Evolutionary conservation across 1,140 invertebrate genomes (phyloP).

Genomic region (Cataglyphis hispanica): DNA sequence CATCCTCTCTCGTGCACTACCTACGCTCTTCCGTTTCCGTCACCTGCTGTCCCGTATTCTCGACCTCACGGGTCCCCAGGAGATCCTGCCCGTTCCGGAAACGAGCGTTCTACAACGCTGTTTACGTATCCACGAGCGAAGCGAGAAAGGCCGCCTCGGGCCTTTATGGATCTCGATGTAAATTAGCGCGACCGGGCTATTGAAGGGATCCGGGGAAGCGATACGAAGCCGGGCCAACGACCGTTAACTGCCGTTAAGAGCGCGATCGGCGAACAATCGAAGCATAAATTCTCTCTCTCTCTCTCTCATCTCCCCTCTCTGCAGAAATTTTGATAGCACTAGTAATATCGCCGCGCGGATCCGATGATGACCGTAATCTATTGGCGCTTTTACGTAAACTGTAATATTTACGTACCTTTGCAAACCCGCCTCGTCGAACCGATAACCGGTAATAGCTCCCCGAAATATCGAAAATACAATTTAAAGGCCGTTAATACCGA

Average conservation of each 20-base stretch:
- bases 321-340: slow-evolving; percentile 33
- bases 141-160: slow-evolving; percentile 50
- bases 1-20: not conserved
- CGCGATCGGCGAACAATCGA: slow-evolving; percentile 26
- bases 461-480: slow-evolving; percentile 63
- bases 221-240: slow-evolving; percentile 24
- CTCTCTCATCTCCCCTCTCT: not conserved
- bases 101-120: slow-evolving; percentile 70
- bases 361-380: slow-evolving; percentile 61
- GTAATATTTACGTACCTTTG: slow-evolving; percentile 56
- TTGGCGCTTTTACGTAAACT: slow-evolving; percentile 67
- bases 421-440: not conserved
- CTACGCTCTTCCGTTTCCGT: slow-evolving; percentile 4
- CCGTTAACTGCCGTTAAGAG: not conserved
- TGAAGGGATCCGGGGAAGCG: slow-evolving; percentile 4
- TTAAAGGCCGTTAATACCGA: slow-evolving; percentile 53
- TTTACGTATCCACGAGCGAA: slow-evolving; percentile 71
- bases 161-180: slow-evolving; percentile 75
- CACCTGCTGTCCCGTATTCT: not conserved
- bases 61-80: slow-evolving; percentile 16
- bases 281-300: not conserved
- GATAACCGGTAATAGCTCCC: slow-evolving; percentile 40
- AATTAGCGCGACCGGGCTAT: slow-evolving; percentile 71
- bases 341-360: slow-evolving; percentile 42
- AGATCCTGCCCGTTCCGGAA: slow-evolving; percentile 11